phyloP scores from a whole-genome alignment of 2,888 invertebrate genomes.

The Neoscelio sp. region DNA sequence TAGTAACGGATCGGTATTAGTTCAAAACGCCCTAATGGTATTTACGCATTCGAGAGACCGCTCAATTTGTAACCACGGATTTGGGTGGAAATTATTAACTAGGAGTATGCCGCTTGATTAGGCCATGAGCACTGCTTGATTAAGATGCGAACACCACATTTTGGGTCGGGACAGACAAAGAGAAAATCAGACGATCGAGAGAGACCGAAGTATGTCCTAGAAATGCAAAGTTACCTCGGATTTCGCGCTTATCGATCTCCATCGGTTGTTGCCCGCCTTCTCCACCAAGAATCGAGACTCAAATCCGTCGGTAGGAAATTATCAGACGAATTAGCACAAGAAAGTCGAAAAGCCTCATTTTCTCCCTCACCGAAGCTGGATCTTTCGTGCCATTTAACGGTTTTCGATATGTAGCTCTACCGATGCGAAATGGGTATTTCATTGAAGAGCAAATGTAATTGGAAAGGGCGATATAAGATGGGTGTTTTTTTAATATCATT shows the following conservation, averaged over 20 bases:
- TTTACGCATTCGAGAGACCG: conserved; percentile 41
- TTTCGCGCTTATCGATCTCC: conserved; percentile 42
- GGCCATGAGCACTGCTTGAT: conserved; percentile 37
- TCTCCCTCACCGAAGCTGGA: not conserved
- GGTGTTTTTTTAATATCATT: too few species aligned
- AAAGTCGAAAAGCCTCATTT: conserved; percentile 56
- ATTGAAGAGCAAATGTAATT: not conserved
- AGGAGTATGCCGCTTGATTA: conserved; percentile 51
- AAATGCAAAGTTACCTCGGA: conserved; percentile 47
- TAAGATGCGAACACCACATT: conserved; percentile 40
- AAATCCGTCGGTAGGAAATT: conserved; percentile 62
- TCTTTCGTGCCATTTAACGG: conserved; percentile 29
- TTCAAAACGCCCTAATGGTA: conserved; percentile 49
- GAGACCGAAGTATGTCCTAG: conserved; percentile 22
- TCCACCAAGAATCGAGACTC: conserved; percentile 27
- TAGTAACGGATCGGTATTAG: conserved; percentile 50
- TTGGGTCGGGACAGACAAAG: conserved; percentile 18
- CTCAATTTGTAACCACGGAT: conserved; percentile 36
- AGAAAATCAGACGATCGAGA: conserved; percentile 19
- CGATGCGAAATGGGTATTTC: conserved; percentile 9
- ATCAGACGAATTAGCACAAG: conserved; percentile 61
- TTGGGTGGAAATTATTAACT: conserved; percentile 49
- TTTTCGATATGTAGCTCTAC: conserved; percentile 22
- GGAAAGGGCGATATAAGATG: too few species aligned
- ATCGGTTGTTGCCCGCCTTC: conserved; percentile 34